Evolutionary conservation across 2,797 vertebrate genomes (phyloP).

Genomic region (Pampus argenteus): DNA sequence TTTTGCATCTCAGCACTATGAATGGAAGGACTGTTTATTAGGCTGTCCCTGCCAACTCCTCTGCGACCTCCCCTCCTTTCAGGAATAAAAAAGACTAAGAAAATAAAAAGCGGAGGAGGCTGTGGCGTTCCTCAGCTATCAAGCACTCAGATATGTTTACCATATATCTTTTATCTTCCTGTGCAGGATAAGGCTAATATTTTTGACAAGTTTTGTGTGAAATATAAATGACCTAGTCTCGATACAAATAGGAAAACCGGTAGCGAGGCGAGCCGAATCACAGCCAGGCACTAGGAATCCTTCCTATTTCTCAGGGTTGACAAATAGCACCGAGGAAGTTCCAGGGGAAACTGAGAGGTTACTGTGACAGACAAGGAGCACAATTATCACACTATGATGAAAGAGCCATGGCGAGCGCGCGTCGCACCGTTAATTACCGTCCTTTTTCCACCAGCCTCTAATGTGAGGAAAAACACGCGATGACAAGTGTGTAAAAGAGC

Average conservation of each 20-base stretch:
- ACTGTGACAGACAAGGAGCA: constrained; percentile 98
- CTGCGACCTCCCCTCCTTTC: constrained; percentile 60
- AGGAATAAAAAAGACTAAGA: constrained; percentile 54
- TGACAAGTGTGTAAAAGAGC: constrained; percentile 99
- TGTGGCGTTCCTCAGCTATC: constrained; percentile 60
- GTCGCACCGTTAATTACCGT: constrained; percentile 99
- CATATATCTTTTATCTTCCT: constrained; percentile 85
- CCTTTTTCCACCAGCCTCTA: constrained; percentile 98
- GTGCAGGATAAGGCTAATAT: constrained; percentile 87
- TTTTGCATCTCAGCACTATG: constrained; percentile 78
- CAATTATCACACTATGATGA: constrained; percentile 99
- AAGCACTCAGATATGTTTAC: constrained; percentile 83
- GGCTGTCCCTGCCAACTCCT: constrained; percentile 70
- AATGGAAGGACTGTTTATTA: constrained; percentile 77
- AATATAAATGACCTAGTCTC: constrained; percentile 90
- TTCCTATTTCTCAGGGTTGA: constrained; percentile 87
- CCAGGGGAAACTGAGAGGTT: constrained; percentile 90
- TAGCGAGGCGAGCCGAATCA: constrained; percentile 75
- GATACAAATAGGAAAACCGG: constrained; percentile 88
- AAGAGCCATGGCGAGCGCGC: constrained; percentile 92
- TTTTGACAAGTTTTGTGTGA: constrained; percentile 87
- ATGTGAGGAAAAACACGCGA: constrained; percentile 99
- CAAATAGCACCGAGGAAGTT: constrained; percentile 91
- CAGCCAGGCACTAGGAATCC: constrained; percentile 74
- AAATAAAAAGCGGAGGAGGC: constrained; percentile 53